Evolutionary conservation across 2,113 vertebrate species (phyloP).

Genomic region (Lasiurus borealis): DNA sequence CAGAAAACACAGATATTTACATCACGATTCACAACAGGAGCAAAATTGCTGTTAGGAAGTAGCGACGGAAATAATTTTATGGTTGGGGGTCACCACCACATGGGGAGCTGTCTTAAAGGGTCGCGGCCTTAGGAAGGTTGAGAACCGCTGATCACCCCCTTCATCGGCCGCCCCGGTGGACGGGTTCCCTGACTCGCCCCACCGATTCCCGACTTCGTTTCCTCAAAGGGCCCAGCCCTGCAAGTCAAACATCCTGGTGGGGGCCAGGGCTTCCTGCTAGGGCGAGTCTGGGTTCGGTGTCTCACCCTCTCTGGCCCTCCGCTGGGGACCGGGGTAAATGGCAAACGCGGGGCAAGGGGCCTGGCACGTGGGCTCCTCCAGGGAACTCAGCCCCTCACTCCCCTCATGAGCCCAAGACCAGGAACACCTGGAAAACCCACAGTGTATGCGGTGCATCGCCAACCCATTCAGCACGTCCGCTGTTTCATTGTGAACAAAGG

Average conservation of each 20-base stretch:
- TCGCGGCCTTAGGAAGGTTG: too few species aligned
- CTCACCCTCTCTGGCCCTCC: neutral
- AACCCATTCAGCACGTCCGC: neutral
- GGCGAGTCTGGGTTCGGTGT: neutral
- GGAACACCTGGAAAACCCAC: fast-evolving
- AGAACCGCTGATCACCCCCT: too few species aligned
- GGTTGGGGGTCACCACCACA: too few species aligned
- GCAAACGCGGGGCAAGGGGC: fast-evolving
- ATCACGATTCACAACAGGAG: too few species aligned
- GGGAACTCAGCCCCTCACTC: fast-evolving
- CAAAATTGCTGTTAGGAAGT: too few species aligned
- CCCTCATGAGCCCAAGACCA: too few species aligned
- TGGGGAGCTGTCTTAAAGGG: too few species aligned
- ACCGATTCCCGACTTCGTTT: fast-evolving
- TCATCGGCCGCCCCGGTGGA: fast-evolving
- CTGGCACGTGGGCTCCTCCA: fast-evolving
- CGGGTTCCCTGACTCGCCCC: neutral
- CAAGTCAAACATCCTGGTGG: neutral
- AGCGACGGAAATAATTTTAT: too few species aligned
- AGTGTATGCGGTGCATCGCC: neutral
- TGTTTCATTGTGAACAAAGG: too few species aligned
- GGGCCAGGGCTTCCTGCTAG: fast-evolving
- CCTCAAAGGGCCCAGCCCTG: neutral
- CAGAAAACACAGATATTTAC: too few species aligned
- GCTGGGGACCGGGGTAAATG: neutral